Conservation (phyloP, 2,113 vertebrate genomes). For the Taurulus bubalis region DNA sequence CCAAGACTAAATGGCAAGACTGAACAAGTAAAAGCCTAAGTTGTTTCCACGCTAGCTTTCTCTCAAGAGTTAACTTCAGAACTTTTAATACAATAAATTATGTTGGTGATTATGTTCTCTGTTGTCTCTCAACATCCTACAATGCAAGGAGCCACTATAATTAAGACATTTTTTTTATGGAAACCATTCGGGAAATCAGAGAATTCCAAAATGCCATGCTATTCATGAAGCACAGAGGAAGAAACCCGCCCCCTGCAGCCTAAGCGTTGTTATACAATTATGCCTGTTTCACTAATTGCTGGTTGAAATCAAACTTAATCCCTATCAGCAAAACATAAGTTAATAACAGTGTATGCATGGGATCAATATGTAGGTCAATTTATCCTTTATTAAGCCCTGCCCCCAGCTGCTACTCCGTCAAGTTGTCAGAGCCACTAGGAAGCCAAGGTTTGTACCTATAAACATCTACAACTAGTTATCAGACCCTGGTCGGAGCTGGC, state of each 20-base stretch:
- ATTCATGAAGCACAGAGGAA: constrained; percentile 1
- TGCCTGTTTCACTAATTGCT: background rate
- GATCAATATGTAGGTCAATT: too few species aligned
- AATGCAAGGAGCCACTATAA: constrained; percentile 39
- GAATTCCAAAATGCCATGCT: constrained; percentile 20
- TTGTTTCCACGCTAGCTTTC: constrained; percentile 15
- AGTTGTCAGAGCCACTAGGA: too few species aligned
- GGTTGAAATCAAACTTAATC: background rate
- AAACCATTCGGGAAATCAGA: constrained; percentile 26
- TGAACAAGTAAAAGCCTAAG: constrained; percentile 33
- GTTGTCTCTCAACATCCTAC: constrained; percentile 20
- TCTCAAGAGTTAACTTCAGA: constrained; percentile 22
- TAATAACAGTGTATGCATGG: background rate
- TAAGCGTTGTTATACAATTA: background rate
- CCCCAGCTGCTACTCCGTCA: too few species aligned
- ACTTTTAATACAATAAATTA: constrained; percentile 51
- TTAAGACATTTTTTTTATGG: constrained; percentile 34
- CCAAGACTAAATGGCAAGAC: constrained; percentile 29
- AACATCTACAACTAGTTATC: too few species aligned
- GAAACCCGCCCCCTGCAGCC: background rate
- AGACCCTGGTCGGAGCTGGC: too few species aligned
- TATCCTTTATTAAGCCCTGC: background rate
- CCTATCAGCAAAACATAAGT: background rate
- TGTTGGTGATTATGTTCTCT: constrained; percentile 38
- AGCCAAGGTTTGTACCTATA: too few species aligned